Evolutionary conservation across 2,888 invertebrate genomes (phyloP), one percentile per base, ranked within the genome.

Genomic region (Aporophyla nigra): DNA sequence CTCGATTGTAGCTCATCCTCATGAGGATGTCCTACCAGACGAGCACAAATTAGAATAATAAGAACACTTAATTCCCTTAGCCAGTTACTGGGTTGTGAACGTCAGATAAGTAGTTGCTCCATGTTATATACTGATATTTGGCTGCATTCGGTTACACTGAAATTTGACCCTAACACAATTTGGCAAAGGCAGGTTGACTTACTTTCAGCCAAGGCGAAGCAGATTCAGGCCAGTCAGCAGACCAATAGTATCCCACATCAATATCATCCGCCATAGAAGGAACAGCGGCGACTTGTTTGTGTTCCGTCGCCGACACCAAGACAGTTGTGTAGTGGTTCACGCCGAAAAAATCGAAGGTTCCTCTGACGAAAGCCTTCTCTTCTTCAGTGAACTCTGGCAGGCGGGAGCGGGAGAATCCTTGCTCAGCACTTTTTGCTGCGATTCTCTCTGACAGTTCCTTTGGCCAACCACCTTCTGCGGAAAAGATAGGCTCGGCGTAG

Each of bases 321-420:
- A 4, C 86, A 0, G 97, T 92, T 0, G 97, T 97, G 90, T 98
- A 98, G 77, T 98, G 97, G 88, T 98, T 98, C 5, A 98, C 94
- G 1, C 98, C 95, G 27, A 95, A 92, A 88, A 95, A 96, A 80
- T 96, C 96, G 0, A 88, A 83, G 0, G 93, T 33, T 4, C 96
- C 96, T 70, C 87, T 91, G 0, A 92, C 91, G 4, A 92, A 91
- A 0, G 82, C 83, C 14, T 86, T 90, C 90, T 97, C 97, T 68
- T 95, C 93, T 21, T 91, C 88, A 0, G 95, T 94, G 85, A 97
- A 97, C n/a, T 88, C 86, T 0, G 97, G 97, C 65, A 97, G 86
- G 1, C 97, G 92, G 0, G 97, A 97, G 56, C 89, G 83, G 0
- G 90, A 71, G 84, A 92, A 95, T 0, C 97, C 96, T 88, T 97